These are phyloP conservation scores for Hemitrygon akajei DNA, from an alignment of 2,797 vertebrate species.

Conservation along the genomic window DNA sequence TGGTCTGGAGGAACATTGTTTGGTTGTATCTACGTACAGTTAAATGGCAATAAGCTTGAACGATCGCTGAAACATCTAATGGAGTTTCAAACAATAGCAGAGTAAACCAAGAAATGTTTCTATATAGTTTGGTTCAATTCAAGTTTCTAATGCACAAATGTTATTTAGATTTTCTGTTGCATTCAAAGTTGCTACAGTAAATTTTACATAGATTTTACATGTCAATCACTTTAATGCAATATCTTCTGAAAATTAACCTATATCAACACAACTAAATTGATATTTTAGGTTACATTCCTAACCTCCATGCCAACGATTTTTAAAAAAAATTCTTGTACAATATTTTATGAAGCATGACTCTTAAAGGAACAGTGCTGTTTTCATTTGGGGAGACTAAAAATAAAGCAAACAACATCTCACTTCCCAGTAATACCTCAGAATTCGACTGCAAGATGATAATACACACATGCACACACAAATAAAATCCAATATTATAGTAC, in stretches of 20 bases:
- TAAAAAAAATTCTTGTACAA: not conserved
- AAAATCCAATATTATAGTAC: not conserved
- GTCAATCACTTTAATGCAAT: not conserved
- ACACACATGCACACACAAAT: not conserved
- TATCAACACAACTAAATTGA: not conserved
- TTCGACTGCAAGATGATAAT: not conserved
- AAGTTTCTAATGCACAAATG: not conserved
- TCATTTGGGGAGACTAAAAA: too few species aligned
- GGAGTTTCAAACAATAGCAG: not conserved
- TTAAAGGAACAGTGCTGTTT: too few species aligned
- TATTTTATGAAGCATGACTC: not conserved
- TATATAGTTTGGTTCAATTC: not conserved
- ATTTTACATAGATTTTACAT: not conserved
- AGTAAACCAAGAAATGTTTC: not conserved
- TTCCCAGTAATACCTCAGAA: not conserved
- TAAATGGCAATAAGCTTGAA: too few species aligned
- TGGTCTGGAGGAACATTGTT: too few species aligned
- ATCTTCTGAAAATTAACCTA: not conserved
- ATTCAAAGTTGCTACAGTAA: not conserved
- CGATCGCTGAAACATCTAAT: not conserved
- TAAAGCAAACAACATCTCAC: not conserved
- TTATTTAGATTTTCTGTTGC: not conserved
- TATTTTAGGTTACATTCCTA: not conserved
- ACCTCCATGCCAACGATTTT: not conserved
- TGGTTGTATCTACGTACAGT: too few species aligned